Base-by-base conservation (phyloP, 2,888 invertebrate genomes). In the Callyntrura guangdongensis region DNA sequence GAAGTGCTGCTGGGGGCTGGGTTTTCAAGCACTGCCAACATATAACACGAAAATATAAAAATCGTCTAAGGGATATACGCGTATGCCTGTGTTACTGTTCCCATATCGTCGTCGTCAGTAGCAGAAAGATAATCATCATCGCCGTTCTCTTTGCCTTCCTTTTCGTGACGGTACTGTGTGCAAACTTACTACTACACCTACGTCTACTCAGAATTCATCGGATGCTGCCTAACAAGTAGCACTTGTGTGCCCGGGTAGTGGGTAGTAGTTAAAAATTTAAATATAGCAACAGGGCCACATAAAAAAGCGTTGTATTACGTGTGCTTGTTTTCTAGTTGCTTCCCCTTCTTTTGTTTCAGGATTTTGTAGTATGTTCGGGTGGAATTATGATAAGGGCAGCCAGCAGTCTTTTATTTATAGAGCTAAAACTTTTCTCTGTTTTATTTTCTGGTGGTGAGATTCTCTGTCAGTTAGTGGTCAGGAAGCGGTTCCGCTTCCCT, bases 181-280 rank as follows among this genome's bases (percentile, higher is more conserved):
- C 36, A 36, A 36, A 36, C 36, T 36, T 4, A 59, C 59, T 17
- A 59, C 59, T 17, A 17, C 17, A 17, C n/a, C n/a, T 11, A 47
- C 47, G 47, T 14, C 59, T 6, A 64, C 64, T 25, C 6, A 25
- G 25, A 64, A 64, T 64, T 64, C 64, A 64, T 64, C 22, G 17
- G 59, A 59, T 59, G 17, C 14, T 59, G 25, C 25, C 20, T 25
- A 22, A n/a, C n/a, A n/a, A 64, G 64, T 14, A 64, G 25, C n/a
- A 25, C 64, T 64, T 64, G n/a, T 14, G 25, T 11, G 9, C 22
- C 11, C 9, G 20, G 36, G 36, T 36, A 36, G 36, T 36, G 6
- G 64, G 36, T 36, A 36, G 64, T 25, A 64, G 22, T 64, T 64
- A 64, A 64, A 64, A 22, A 64, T 64, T 64, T 64, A 64, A 67